Conservation (phyloP, 2,888 invertebrate species). For the Agrenia bidenticulata region DNA sequence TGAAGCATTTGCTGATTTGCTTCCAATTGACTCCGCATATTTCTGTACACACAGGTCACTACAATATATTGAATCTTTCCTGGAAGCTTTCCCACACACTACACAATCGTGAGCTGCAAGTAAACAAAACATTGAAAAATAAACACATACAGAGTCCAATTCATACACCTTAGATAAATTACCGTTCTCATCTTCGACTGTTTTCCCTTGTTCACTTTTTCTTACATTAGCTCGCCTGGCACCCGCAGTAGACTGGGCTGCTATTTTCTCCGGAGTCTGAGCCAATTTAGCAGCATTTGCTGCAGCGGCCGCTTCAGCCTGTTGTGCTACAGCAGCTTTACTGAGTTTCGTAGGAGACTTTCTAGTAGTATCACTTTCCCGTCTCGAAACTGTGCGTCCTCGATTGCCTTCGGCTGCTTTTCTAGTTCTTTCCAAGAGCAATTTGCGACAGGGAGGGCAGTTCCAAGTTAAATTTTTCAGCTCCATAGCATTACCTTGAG, state of each 20-base stretch:
- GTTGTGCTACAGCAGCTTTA: constrained; percentile 25
- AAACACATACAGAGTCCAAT: too few relatives aligned
- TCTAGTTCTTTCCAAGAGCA: constrained; percentile 56
- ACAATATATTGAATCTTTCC: constrained; percentile 85
- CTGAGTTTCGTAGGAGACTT: background rate
- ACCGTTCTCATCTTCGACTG: background rate
- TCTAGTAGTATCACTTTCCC: background rate
- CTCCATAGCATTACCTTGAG: constrained; percentile 84
- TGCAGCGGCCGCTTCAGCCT: constrained; percentile 32
- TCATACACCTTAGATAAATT: background rate
- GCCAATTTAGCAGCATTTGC: constrained; percentile 26
- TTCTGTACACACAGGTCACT: constrained; percentile 82
- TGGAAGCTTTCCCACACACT: constrained; percentile 73
- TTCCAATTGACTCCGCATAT: constrained; percentile 63
- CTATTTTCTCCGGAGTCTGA: constrained; percentile 27
- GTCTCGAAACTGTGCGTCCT: constrained; percentile 5
- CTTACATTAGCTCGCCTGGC: background rate
- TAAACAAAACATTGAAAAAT: background rate
- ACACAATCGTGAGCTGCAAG: constrained; percentile 62
- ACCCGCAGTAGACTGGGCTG: constrained; percentile 10
- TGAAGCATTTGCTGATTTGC: constrained; percentile 39
- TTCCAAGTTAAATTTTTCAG: constrained; percentile 83
- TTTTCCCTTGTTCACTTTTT: constrained; percentile 21
- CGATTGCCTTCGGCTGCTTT: constrained; percentile 27
- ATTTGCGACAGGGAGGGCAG: constrained; percentile 76